phyloP scores from a whole-genome alignment of 2,888 invertebrate genomes.

The Hipparchia semele region DNA sequence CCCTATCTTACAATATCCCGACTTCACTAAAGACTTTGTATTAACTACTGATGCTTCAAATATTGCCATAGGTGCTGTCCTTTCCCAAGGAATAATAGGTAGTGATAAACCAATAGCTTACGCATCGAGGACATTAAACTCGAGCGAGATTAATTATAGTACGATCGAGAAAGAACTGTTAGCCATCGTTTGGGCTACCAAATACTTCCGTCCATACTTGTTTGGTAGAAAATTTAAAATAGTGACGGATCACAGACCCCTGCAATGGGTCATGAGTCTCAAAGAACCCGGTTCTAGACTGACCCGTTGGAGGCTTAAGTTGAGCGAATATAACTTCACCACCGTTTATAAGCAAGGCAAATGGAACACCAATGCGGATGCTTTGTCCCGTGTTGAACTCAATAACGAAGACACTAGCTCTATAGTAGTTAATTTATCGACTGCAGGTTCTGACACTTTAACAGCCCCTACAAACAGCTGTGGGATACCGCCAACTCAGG shows the following conservation, averaged over 20 bases:
- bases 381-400: slow-evolving; percentile 29
- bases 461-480: too few species aligned
- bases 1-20: slow-evolving; percentile 35
- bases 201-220: slow-evolving; percentile 26
- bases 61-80: slow-evolving; percentile 40
- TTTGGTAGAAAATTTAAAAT: slow-evolving; percentile 40
- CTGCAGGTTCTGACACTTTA: too few species aligned
- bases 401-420: neutral
- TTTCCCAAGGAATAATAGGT: slow-evolving; percentile 43
- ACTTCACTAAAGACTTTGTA: slow-evolving; percentile 46
- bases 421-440: too few species aligned
- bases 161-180: slow-evolving; percentile 53
- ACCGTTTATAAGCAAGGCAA: too few species aligned
- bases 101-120: slow-evolving; percentile 42
- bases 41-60: slow-evolving; percentile 42
- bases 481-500: too few species aligned
- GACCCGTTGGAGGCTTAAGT: slow-evolving; percentile 35
- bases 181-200: slow-evolving; percentile 44
- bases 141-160: slow-evolving; percentile 40
- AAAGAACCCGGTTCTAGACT: slow-evolving; percentile 51
- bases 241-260: slow-evolving; percentile 37
- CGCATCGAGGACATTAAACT: slow-evolving; percentile 40
- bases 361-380: slow-evolving; percentile 35
- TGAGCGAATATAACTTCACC: slow-evolving; percentile 28
- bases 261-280: slow-evolving; percentile 45